Evolutionary conservation across 2,888 invertebrate species (phyloP).

Genomic region (Torymus aiolomorphi): DNA sequence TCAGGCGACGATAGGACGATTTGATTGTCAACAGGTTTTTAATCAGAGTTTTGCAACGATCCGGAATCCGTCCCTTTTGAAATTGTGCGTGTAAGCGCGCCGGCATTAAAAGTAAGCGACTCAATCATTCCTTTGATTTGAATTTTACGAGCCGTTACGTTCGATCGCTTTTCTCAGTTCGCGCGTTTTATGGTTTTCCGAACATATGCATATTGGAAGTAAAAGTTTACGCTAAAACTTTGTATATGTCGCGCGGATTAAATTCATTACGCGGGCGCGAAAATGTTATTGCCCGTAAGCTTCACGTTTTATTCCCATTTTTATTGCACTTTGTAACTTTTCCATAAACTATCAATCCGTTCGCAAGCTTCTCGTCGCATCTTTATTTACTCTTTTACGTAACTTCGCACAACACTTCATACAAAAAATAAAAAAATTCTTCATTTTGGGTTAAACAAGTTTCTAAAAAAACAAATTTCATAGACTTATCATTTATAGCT

Average conservation of each 20-base stretch:
- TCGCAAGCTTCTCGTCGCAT: too few relatives aligned
- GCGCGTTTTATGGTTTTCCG: slow-evolving; percentile 23
- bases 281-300: too few relatives aligned
- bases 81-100: not conserved
- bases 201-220: not conserved
- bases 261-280: too few relatives aligned
- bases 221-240: slow-evolving; percentile 17
- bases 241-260: too few relatives aligned
- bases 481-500: not conserved
- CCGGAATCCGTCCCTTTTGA: not conserved
- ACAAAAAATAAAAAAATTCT: too few relatives aligned
- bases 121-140: slow-evolving; percentile 30
- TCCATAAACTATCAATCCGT: too few relatives aligned
- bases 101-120: slow-evolving; percentile 19
- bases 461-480: not conserved
- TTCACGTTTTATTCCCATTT: too few relatives aligned
- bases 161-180: slow-evolving; percentile 28
- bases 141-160: slow-evolving; percentile 26
- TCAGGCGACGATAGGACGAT: too few relatives aligned
- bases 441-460: too few relatives aligned
- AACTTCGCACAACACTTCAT: too few relatives aligned
- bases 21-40: not conserved
- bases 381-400: too few relatives aligned
- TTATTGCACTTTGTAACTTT: too few relatives aligned
- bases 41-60: not conserved